Base-by-base conservation (phyloP, 2,113 vertebrate species). In the Vimba vimba region DNA sequence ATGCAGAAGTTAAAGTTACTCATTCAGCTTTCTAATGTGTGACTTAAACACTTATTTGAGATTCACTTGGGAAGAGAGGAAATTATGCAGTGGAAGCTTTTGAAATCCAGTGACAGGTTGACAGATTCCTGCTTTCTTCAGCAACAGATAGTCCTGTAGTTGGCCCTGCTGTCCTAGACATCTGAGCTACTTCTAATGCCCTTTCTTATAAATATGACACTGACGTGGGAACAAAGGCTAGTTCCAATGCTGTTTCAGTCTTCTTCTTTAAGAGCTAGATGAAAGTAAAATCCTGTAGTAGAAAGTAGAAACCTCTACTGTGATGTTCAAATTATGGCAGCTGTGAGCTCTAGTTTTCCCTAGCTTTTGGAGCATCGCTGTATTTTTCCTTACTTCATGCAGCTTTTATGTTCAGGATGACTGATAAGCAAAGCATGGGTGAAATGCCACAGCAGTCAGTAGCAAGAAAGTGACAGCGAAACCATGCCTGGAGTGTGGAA, bases 401-500 rank as follows among this genome's bases (percentile, higher is more conserved):
- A 3, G 36, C 12, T 11, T 39, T 43, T 62, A 62, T 39, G 21
- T 47, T 80, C 15, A 27, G n/a, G 39, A 47, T 47, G 43, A 52
- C 52, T 59, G 68, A 88, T 71, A 39, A 11, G 33, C 55, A 57
- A 68, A 83, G 77, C 25, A 43, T 75, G 21, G 43, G 25, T 87
- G 68, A 85, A 87, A 86, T 89, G 88, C 88, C 90, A 86, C 45
- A 85, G 86, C 33, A 30, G 43, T 23, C 11, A 79, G 92, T 92
- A 87, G 82, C 89, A 86, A 87, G 85, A 91, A 93, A 90, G 90
- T 91, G 89, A 91, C 91, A 91, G 91, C 85, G 87, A 89, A 75
- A 89, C 0, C 87, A 89, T 93, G 92, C 92, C 90, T 90, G 87
- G 88, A 90, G 82, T 86, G 87, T 80, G 91, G 92, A 94, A 94